Evolutionary conservation across 1,140 invertebrate species (phyloP).

Genomic region (Calephelis virginiensis): DNA sequence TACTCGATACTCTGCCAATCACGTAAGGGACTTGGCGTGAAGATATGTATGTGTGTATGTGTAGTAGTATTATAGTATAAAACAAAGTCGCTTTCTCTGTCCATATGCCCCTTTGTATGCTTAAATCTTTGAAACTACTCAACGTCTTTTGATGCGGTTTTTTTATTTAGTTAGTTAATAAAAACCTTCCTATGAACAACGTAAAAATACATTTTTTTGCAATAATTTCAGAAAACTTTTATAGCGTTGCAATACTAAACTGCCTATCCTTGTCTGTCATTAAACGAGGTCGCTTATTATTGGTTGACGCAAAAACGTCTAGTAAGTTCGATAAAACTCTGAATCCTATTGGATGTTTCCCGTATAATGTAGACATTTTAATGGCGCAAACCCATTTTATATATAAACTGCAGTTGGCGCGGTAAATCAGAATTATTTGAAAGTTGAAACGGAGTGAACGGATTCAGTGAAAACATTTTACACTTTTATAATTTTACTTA

Average conservation of each 20-base stretch:
- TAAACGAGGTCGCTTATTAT: conserved; percentile 26
- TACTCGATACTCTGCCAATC: no score
- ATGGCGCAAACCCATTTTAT: conserved; percentile 46
- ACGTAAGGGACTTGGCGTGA: no score
- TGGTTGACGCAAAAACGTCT: conserved; percentile 31
- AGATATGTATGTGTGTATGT: no score
- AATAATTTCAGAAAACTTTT: conserved; percentile 10
- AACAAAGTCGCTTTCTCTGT: no score
- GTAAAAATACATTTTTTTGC: background rate
- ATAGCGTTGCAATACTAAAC: conserved; percentile 26
- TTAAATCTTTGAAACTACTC: no score
- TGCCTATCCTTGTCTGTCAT: conserved; percentile 23
- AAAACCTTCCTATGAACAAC: no score
- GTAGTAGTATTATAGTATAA: no score
- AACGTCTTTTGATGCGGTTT: no score
- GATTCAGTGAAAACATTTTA: conserved; percentile 35
- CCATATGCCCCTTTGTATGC: no score
- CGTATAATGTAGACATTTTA: conserved; percentile 39
- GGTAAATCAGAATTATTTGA: conserved; percentile 60
- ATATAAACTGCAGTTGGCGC: conserved; percentile 46
- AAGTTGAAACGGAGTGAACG: conserved; percentile 50
- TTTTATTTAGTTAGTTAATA: no score
- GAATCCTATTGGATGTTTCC: conserved; percentile 46
- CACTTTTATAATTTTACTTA: background rate
- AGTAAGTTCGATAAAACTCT: conserved; percentile 33